Evolutionary conservation across 2,113 vertebrate species (phyloP).

Genomic region (Otolemur garnettii): DNA sequence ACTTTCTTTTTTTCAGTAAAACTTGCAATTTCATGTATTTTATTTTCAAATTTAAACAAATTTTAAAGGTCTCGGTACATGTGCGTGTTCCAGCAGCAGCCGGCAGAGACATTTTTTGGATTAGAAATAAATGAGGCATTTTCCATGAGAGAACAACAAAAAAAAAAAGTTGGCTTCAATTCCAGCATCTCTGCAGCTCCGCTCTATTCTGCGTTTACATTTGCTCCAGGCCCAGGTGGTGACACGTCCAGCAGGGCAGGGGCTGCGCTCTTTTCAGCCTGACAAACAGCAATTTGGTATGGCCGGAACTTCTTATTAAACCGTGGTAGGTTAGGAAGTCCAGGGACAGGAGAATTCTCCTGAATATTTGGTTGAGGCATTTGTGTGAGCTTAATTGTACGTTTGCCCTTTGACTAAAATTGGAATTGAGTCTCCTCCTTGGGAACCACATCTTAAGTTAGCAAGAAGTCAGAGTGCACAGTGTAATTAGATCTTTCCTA

Average conservation of each 20-base stretch:
- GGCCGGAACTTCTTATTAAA: constrained; percentile 69
- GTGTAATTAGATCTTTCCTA: constrained; percentile 77
- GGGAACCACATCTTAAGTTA: constrained; percentile 61
- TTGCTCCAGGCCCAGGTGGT: neutral
- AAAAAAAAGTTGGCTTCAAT: neutral
- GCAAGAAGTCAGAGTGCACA: constrained; percentile 55
- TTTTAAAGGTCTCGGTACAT: neutral
- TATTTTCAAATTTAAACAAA: too few relatives aligned
- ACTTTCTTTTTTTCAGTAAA: neutral
- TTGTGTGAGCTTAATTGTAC: constrained; percentile 72
- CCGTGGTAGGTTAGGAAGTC: constrained; percentile 49
- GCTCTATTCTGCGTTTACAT: neutral
- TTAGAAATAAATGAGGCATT: constrained; percentile 38
- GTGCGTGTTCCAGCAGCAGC: neutral
- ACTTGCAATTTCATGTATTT: neutral
- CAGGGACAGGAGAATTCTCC: constrained; percentile 32
- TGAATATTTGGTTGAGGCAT: constrained; percentile 63
- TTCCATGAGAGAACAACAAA: neutral
- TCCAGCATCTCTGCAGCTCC: neutral
- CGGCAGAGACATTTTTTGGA: neutral
- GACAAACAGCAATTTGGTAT: constrained; percentile 75
- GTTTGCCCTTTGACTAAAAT: constrained; percentile 79
- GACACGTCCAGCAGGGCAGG: neutral
- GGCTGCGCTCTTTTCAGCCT: constrained; percentile 69
- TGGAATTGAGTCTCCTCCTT: constrained; percentile 61